Conservation (phyloP, 1,140 invertebrate species). For the Popillia japonica region DNA sequence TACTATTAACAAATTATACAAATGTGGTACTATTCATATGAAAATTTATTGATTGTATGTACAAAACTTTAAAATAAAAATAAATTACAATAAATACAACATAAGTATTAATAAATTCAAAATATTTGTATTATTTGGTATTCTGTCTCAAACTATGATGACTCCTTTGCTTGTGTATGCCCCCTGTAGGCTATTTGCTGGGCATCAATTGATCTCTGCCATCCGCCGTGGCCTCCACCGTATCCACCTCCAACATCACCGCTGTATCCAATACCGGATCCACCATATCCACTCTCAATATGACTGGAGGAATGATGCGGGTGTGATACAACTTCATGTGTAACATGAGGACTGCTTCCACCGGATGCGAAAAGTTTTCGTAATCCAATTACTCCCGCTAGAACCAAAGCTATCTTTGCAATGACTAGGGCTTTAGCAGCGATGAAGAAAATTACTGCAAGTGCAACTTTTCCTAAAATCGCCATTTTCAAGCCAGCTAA, state of each 20-base stretch:
- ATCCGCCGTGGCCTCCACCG: constrained; percentile 69
- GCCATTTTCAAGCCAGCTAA: constrained; percentile 79
- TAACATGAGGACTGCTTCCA: constrained; percentile 79
- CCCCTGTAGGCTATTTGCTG: constrained; percentile 79
- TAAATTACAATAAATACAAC: constrained; percentile 37
- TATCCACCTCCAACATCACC: constrained; percentile 65
- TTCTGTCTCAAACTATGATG: background rate
- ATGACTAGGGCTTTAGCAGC: constrained; percentile 84
- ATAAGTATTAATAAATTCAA: constrained; percentile 12
- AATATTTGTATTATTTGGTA: background rate
- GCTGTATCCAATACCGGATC: constrained; percentile 63
- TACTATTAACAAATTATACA: no score
- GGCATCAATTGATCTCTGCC: constrained; percentile 75
- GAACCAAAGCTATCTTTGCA: constrained; percentile 82
- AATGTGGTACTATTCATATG: no score
- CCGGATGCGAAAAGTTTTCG: constrained; percentile 74
- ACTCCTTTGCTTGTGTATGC: constrained; percentile 58
- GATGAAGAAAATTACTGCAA: constrained; percentile 81
- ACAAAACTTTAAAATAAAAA: constrained; percentile 28
- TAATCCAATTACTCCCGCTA: constrained; percentile 81
- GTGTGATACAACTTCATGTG: constrained; percentile 83
- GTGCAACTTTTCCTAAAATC: constrained; percentile 76
- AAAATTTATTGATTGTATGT: constrained; percentile 17
- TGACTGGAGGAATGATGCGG: constrained; percentile 78
- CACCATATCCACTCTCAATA: constrained; percentile 68